Conservation (phyloP, 2,888 invertebrate species). For the Clusia tigrina region DNA sequence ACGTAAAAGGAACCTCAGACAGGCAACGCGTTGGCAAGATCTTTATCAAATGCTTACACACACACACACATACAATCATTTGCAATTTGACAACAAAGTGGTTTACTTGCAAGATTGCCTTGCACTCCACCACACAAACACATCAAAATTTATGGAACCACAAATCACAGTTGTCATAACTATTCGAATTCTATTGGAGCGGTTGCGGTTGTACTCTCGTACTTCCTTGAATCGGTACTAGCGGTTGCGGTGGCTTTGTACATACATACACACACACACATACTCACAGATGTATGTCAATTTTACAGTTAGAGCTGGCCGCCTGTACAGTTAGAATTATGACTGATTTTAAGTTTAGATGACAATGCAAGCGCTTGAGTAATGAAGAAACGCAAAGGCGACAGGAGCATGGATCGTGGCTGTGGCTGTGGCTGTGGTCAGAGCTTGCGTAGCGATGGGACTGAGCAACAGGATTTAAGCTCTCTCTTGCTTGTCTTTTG, state of each 20-base stretch:
- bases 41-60: not conserved
- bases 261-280: not conserved
- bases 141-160: not conserved
- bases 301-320: not conserved
- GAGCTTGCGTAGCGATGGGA: not conserved
- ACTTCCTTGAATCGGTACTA: not conserved
- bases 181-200: not conserved
- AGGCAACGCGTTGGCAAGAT: not conserved
- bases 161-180: slow-evolving; percentile 3
- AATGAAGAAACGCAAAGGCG: not conserved
- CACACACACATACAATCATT: no score
- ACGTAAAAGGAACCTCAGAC: no score
- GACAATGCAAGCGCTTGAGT: not conserved
- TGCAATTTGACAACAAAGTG: no score
- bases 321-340: not conserved
- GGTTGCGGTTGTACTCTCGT: not conserved
- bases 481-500: not conserved
- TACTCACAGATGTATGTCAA: not conserved
- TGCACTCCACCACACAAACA: no score
- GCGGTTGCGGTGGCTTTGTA: not conserved
- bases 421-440: not conserved
- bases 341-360: not conserved
- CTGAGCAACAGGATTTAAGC: not conserved
- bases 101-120: no score
- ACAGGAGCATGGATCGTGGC: not conserved